Evolutionary conservation across 2,888 invertebrate genomes (phyloP), one percentile per base, ranked within the genome.

Genomic region (Tenthredo notha): DNA sequence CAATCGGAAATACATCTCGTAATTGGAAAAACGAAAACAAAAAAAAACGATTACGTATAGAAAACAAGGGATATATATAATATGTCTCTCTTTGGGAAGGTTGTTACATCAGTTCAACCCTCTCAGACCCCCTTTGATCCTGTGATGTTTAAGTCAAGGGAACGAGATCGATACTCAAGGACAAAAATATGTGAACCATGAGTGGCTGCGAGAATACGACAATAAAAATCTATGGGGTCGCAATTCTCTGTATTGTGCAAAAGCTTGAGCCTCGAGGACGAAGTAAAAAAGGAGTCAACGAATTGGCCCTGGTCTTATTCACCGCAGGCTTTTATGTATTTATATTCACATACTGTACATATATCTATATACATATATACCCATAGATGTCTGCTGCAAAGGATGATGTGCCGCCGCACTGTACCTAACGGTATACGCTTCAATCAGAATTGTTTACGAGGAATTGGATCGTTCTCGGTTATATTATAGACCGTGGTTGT

Each of bases 361-460:
- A 72, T 18, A 72, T 37, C 10, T 67, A 67, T 29, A 65, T 29
- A 21, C 1, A 54, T 7, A n/a, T 29, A 67, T n/a, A n/a, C 18
- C 50, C 18, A 50, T 50, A 50, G 18, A 54, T n/a, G 54, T 54
- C 54, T 54, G 54, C 54, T 54, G 54, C 1, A 54, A 2, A 67
- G 5, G 67, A 61, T 25, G 61, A 33, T 67, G 37, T 21, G 43
- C 18, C 21, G n/a, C 21, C 10, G 43, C n/a, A n/a, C 21, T 43
- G 29, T 77, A 29, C 50, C 47, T 33, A 50, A 77, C 47, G 47
- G 77, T 77, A 29, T 29, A 77, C 29, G 18, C 50, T 47, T 77
- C 47, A 50, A 50, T 77, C 47, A 77, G 77, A 77, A 77, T 77
- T 77, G 29, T 50, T 77, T 77, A 77, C 50, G 77, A 77, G 50